Evolutionary conservation across 2,113 vertebrate genomes (phyloP).

Genomic region (Sceloporus undulatus): DNA sequence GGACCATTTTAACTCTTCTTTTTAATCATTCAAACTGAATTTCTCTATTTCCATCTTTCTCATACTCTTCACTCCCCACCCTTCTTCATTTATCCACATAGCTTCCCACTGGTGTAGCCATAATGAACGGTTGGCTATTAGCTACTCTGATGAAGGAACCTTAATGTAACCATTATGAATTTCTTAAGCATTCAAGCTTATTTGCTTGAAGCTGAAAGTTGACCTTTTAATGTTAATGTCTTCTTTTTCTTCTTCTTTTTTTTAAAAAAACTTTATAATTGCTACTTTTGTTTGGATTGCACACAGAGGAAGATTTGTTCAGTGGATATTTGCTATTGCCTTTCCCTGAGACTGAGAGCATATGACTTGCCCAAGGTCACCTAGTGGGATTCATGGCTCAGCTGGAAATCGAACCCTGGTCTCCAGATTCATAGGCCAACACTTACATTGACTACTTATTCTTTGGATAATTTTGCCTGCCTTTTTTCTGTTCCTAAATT

Average conservation of each 20-base stretch:
- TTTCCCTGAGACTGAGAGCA: too few species aligned
- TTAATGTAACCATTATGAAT: constrained; percentile 3
- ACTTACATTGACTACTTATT: too few species aligned
- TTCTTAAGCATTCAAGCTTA: constrained; percentile 2
- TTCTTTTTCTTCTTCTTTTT: neutral
- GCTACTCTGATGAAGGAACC: constrained; percentile 5
- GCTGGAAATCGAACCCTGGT: too few species aligned
- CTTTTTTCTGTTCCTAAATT: too few species aligned
- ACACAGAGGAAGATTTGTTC: neutral
- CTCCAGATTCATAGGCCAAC: too few species aligned
- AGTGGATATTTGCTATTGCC: too few species aligned
- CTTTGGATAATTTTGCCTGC: too few species aligned
- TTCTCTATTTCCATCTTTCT: constrained; percentile 18
- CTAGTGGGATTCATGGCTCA: too few species aligned
- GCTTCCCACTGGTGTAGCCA: neutral
- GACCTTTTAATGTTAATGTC: neutral
- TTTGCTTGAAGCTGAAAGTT: neutral
- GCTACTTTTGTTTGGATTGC: neutral
- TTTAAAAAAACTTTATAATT: neutral
- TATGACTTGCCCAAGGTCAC: too few species aligned
- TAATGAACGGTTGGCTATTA: constrained; percentile 29
- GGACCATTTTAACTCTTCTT: constrained; percentile 6
- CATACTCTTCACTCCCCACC: neutral
- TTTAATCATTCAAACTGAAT: constrained; percentile 16
- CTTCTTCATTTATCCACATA: neutral